Evolutionary conservation across 2,113 vertebrate species (phyloP), one percentile per base, ranked within the genome.

Genomic region (Gila orcuttii): DNA sequence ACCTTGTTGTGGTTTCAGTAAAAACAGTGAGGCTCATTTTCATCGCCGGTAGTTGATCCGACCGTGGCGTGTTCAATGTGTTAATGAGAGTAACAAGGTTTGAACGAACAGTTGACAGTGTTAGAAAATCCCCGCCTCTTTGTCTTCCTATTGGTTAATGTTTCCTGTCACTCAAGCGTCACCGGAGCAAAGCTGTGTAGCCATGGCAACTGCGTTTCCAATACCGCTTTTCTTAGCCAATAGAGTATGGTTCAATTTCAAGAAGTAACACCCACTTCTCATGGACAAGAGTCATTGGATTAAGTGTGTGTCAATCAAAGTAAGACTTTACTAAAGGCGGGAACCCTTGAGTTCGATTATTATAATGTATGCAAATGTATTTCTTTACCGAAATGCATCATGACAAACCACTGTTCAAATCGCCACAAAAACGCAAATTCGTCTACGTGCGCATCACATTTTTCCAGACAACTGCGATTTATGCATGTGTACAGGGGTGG

Each of bases 141-240:
- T 64, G 36, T 0, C 6, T 2, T 86, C 86, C 52, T 42, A 94
- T 93, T 95, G 93, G 94, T 52, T 79, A 0, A 6, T 4, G 0
- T 0, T 0, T 57, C 33, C 59, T 19, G 81, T 92, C 92, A 87
- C 12, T 92, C 91, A 66, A 15, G 36, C 42, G 71, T 78, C 23
- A 73, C 55, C 8, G 1, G 11, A 52, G 87, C 80, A 84, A 78
- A 87, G 82, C 45, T 50, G 23, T 91, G 93, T 93, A 92, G 92
- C 89, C 92, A 94, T 94, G 93, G 93, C 92, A 95, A 94, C 94
- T 91, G 25, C 90, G 88, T 68, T 74, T 73, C 85, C 52, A 13
- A 68, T 31, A 9, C 25, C 15, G 39, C 83, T 45, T 33, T 21
- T 7, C 11, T 4, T 25, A 86, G 57, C 69, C 85, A 31, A 93